Percentiles rank a stretch among this genome's conserved stretches.
phyloP scores from a whole-genome alignment of 2,113 vertebrate genomes.

The Tragelaphus strepsiceros region DNA sequence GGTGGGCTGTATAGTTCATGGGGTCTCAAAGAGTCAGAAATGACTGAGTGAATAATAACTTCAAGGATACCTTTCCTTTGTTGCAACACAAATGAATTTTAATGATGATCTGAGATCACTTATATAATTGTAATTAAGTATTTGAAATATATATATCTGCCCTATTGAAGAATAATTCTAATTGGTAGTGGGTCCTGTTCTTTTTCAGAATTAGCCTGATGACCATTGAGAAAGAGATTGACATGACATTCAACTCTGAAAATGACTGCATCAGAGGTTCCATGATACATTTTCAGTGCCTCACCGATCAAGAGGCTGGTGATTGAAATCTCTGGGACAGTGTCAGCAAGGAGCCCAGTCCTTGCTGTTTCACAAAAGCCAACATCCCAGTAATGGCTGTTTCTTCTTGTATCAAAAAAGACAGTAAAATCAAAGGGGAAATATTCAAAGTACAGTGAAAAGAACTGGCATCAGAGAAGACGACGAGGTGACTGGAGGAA shows the following conservation, averaged over 20 bases:
- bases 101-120: neutral
- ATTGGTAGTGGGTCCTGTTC: neutral
- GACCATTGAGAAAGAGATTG: neutral
- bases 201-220: neutral
- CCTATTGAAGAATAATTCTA: neutral
- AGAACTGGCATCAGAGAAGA: neutral
- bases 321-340: neutral
- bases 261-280: neutral
- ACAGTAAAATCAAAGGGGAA: neutral
- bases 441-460: constrained; percentile 9
- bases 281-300: neutral
- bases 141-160: neutral
- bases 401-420: constrained; percentile 13
- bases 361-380: neutral
- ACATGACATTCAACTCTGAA: neutral
- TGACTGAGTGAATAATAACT: neutral
- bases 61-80: neutral
- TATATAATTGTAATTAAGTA: neutral
- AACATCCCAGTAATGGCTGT: neutral
- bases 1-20: neutral
- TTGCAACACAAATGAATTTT: neutral
- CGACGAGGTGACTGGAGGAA: neutral
- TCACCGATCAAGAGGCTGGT: neutral
- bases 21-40: neutral
- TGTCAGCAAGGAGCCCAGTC: neutral